phyloP scores from a whole-genome alignment of 1,140 invertebrate species.

The Zaprionus capensis region DNA sequence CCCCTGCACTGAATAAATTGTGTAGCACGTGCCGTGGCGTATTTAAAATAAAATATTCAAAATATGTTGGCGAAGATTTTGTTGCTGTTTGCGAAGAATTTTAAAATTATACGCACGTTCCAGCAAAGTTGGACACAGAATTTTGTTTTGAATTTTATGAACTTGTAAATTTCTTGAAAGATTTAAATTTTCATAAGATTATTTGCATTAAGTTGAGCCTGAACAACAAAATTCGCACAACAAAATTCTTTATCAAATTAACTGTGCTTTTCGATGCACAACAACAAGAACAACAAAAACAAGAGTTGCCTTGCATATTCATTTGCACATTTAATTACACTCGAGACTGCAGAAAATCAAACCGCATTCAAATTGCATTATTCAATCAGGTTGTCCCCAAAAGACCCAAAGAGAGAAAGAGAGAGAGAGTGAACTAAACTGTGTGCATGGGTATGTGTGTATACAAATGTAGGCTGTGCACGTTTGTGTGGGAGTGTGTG shows the following conservation, averaged over 20 bases:
- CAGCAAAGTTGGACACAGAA: slow-evolving; percentile 35
- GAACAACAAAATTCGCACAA: neutral
- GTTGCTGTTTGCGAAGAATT: slow-evolving; percentile 30
- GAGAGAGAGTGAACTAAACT: neutral
- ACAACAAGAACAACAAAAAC: slow-evolving; percentile 20
- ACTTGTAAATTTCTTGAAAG: slow-evolving; percentile 10
- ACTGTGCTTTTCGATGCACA: slow-evolving; percentile 35
- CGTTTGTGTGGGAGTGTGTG: slow-evolving; percentile 32
- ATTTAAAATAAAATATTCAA: slow-evolving; percentile 64
- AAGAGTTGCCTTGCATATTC: slow-evolving; percentile 27
- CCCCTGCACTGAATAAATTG: slow-evolving; percentile 19
- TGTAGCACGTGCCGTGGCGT: slow-evolving; percentile 45
- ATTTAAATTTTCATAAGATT: slow-evolving; percentile 4
- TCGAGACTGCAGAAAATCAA: slow-evolving; percentile 70
- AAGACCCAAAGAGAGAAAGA: slow-evolving; percentile 3
- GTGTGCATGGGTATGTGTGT: neutral
- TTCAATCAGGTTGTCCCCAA: slow-evolving; percentile 54
- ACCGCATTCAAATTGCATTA: slow-evolving; percentile 76
- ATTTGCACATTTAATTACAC: slow-evolving; percentile 71
- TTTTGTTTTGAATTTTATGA: slow-evolving; percentile 25
- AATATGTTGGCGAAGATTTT: slow-evolving; percentile 35
- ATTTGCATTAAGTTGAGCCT: neutral
- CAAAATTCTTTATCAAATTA: slow-evolving; percentile 57
- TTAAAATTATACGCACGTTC: slow-evolving; percentile 64
- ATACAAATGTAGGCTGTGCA: neutral